phyloP scores from a whole-genome alignment of 1,140 invertebrate genomes.

The Drosophila orena region DNA sequence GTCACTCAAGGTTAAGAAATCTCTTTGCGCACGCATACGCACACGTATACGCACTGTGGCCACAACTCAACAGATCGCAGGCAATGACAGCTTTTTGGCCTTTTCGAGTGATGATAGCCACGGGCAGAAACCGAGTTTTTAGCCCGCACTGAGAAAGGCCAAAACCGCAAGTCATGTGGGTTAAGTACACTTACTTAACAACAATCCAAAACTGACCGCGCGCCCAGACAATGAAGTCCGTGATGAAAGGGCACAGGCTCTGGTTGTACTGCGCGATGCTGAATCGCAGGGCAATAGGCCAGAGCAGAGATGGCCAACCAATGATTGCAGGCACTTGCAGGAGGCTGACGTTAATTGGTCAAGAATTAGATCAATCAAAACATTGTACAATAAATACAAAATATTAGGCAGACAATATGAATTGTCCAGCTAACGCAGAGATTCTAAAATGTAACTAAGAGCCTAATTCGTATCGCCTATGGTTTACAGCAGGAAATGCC shows the following conservation, averaged over 20 bases:
- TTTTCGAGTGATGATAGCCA: conserved; percentile 67
- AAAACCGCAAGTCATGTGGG: conserved; percentile 81
- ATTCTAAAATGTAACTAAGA: too few relatives aligned
- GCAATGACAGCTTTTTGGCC: conserved; percentile 72
- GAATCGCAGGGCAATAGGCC: conserved; percentile 25
- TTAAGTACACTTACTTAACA: conserved; percentile 83
- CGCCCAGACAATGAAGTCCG: conserved; percentile 70
- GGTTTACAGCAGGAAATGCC: conserved; percentile 6
- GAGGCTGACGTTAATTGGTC: neutral
- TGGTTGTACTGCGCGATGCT: conserved; percentile 10
- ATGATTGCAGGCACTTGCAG: neutral
- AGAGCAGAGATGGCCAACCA: conserved; percentile 10
- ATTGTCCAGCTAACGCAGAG: too few relatives aligned
- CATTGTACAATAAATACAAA: too few relatives aligned
- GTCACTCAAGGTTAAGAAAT: conserved; percentile 82
- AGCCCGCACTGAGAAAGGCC: conserved; percentile 29
- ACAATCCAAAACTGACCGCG: conserved; percentile 74
- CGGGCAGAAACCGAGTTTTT: conserved; percentile 25
- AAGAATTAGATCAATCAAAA: neutral
- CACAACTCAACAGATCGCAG: conserved; percentile 33
- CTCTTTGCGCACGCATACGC: conserved; percentile 60
- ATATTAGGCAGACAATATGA: too few relatives aligned
- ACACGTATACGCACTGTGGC: conserved; percentile 30
- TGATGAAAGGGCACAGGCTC: conserved; percentile 66
- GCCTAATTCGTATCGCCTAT: neutral